Evolutionary conservation across 2,113 vertebrate genomes (phyloP), one percentile per base, ranked within the genome.

Genomic region (Mionectes macconnelli): DNA sequence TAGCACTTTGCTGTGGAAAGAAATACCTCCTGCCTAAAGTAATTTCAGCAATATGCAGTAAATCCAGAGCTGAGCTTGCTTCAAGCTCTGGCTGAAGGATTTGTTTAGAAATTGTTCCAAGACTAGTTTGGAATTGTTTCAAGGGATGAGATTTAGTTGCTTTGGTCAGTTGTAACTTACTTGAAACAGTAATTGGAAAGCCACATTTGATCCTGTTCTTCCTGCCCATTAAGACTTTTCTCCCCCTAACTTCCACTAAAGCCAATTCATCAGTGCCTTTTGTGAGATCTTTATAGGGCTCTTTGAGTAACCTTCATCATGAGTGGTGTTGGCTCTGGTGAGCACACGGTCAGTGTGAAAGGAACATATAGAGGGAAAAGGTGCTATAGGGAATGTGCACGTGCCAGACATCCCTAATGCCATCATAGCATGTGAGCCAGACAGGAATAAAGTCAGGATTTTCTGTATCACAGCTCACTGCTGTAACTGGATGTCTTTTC

Each of bases 21-120:
- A 96, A 94, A 91, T 52, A 49, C 62, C 21, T 94, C 91, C 59
- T 39, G 40, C 45, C 75, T 79, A 57, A 25, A 75, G 92, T 83
- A 88, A 88, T 68, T 93, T 91, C 89, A 95, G 40, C 73, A 72
- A 45, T 73, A n/a, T 78, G 69, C 66, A 79, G 62, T 93, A 90
- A 93, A 90, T 95, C 91, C 90, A 45, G 75, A 94, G 90, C 69
- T 92, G 64, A 84, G 45, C 70, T 84, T 95, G 76, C 63, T 89
- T 93, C 70, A 69, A 52, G 68, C 74, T 93, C 74, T 96, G 84
- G 79, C 73, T 93, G 66, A 97, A 83, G 24, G 23, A 82, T 97
- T 97, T 95, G 76, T 87, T 97, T 94, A 89, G 86, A 96, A 87
- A 92, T 84, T 45, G 81, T 87, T 94, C 70, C 74, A 91, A 4